Evolutionary conservation across 2,888 invertebrate species (phyloP).

Genomic region (Noctua janthina): DNA sequence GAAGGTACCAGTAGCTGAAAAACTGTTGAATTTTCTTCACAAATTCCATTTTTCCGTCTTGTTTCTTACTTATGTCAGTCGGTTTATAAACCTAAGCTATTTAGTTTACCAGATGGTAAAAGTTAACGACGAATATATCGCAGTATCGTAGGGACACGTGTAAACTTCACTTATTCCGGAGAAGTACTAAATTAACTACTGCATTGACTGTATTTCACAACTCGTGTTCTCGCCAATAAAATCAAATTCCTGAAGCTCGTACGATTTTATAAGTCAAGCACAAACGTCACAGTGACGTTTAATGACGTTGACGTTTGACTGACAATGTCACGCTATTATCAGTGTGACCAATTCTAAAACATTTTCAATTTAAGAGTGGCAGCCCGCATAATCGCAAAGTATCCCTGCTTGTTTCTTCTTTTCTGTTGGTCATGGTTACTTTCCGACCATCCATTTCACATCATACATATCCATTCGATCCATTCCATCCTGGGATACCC

Average conservation of each 20-base stretch:
- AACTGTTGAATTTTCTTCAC: slow-evolving; percentile 84
- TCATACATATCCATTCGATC: no score
- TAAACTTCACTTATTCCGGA: slow-evolving; percentile 21
- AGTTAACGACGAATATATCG: neutral
- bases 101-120: neutral
- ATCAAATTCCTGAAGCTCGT: slow-evolving; percentile 1
- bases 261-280: neutral
- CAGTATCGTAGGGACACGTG: slow-evolving; percentile 14
- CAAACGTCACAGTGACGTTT: slow-evolving; percentile 1
- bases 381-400: neutral
- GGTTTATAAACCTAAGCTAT: neutral
- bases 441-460: neutral
- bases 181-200: slow-evolving; percentile 23
- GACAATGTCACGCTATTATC: no score
- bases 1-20: slow-evolving; percentile 90
- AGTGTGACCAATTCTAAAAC: slow-evolving; percentile 32
- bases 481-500: no score
- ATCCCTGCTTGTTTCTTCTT: neutral
- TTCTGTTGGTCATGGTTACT: neutral
- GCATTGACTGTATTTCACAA: slow-evolving; percentile 10
- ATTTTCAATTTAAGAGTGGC: neutral
- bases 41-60: slow-evolving; percentile 68
- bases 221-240: slow-evolving; percentile 9
- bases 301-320: neutral
- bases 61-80: slow-evolving; percentile 10